Evolutionary conservation across 2,113 vertebrate species (phyloP).

Genomic region (Leptocoma aspasia): DNA sequence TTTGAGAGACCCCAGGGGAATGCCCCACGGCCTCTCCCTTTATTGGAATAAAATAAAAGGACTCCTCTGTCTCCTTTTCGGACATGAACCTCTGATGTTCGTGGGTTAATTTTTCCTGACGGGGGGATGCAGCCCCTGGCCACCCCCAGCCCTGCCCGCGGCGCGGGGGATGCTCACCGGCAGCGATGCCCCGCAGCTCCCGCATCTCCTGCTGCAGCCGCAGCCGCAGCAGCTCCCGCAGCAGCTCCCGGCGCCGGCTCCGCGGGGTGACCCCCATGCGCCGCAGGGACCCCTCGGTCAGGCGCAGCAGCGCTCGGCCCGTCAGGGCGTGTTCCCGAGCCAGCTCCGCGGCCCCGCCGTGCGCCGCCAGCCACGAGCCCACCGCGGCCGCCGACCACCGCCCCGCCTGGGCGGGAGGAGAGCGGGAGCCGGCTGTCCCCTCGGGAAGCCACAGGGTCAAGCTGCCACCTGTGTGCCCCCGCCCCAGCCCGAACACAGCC

Average conservation of each 20-base stretch:
- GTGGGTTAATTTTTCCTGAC: too few species aligned
- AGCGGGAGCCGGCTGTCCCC: not conserved
- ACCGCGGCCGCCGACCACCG: not conserved
- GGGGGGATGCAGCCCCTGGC: not conserved
- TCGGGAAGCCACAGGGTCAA: rapidly evolving
- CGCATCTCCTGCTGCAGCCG: not conserved
- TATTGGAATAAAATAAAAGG: too few species aligned
- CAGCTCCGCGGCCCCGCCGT: not conserved
- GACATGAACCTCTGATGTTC: too few species aligned
- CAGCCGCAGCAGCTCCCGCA: constrained; percentile 27
- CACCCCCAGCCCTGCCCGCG: rapidly evolving
- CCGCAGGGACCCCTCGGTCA: not conserved
- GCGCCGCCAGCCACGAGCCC: not conserved
- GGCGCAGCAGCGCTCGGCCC: not conserved
- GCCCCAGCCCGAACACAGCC: rapidly evolving
- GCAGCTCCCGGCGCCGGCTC: not conserved
- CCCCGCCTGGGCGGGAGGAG: not conserved
- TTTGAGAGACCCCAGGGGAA: too few species aligned
- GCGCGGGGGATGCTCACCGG: not conserved
- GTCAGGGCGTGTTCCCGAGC: not conserved
- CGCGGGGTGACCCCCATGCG: not conserved
- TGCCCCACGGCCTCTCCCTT: too few species aligned
- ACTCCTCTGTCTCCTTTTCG: too few species aligned
- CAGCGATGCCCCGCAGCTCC: not conserved
- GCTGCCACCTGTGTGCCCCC: too few species aligned